Percentiles rank a stretch among this genome's conserved stretches.
phyloP scores from a whole-genome alignment of 1,140 invertebrate species.

The Brachionus asplanchnoidis region DNA sequence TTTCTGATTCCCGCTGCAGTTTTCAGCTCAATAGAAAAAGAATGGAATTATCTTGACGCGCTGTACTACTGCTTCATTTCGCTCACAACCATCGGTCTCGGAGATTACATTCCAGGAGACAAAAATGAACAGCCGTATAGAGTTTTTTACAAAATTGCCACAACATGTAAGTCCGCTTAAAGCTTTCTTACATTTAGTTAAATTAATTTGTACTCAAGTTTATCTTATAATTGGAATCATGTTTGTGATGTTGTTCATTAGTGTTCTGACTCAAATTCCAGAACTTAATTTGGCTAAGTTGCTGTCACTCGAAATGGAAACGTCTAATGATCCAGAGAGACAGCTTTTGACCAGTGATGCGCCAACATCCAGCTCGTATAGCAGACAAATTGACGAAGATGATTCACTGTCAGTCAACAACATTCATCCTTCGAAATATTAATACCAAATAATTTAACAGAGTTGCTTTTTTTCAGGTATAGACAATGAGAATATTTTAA shows the following conservation, averaged over 20 bases:
- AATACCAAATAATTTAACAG: background rate
- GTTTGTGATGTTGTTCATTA: conserved; percentile 75
- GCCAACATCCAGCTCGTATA: conserved; percentile 17
- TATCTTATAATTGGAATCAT: conserved; percentile 72
- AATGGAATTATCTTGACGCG: conserved; percentile 43
- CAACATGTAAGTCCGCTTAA: conserved; percentile 63
- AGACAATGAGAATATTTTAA: too few relatives aligned
- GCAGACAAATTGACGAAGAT: conserved; percentile 27
- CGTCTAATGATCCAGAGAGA: conserved; percentile 52
- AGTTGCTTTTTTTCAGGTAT: background rate
- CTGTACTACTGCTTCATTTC: conserved; percentile 49
- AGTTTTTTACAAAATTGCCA: conserved; percentile 72
- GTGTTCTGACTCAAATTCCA: conserved; percentile 78
- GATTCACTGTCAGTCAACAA: background rate
- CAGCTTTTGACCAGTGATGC: conserved; percentile 45
- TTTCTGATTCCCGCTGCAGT: conserved; percentile 16
- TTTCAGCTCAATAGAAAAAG: conserved; percentile 61
- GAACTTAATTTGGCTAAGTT: conserved; percentile 74
- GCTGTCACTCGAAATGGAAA: conserved; percentile 67
- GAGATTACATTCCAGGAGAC: conserved; percentile 78
- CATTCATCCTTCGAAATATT: background rate
- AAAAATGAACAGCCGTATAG: conserved; percentile 66
- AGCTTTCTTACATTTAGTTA: background rate
- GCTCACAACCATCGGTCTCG: conserved; percentile 47
- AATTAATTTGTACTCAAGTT: conserved; percentile 59